These are phyloP conservation scores for Hyaena hyaena DNA, from an alignment of 2,113 vertebrate species.

Conservation along the genomic window DNA sequence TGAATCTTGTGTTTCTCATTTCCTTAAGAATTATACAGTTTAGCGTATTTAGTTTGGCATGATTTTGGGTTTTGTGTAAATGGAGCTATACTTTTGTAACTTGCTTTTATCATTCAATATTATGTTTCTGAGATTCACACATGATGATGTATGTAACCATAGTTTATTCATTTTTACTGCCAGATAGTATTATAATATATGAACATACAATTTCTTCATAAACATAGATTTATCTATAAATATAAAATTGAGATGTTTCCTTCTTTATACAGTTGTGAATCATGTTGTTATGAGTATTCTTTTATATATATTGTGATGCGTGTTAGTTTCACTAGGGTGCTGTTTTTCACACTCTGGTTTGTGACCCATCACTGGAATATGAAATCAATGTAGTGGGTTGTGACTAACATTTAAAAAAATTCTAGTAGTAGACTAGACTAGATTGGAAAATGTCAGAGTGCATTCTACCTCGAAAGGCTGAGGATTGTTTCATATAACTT, in stretches of 20 bases:
- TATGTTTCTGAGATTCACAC: neutral
- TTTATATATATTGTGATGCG: neutral
- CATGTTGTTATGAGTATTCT: neutral
- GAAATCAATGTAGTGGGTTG: neutral
- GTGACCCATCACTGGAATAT: neutral
- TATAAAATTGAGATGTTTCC: neutral
- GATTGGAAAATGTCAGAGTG: neutral
- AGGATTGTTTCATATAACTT: neutral
- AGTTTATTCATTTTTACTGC: constrained; percentile 34
- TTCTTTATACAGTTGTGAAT: neutral
- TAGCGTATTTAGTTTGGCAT: neutral
- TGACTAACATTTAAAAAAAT: neutral
- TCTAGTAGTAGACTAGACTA: neutral
- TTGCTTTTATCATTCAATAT: neutral
- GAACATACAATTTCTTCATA: neutral
- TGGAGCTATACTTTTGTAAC: neutral
- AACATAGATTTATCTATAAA: neutral
- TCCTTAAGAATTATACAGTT: neutral
- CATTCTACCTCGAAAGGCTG: neutral
- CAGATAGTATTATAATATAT: neutral
- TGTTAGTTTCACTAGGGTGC: neutral
- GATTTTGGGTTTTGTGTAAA: neutral
- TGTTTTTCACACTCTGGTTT: neutral
- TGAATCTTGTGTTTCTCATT: neutral
- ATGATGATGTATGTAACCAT: neutral